These are phyloP conservation scores for Myanophis thanlyinensis DNA, from an alignment of 2,113 vertebrate species.

Conservation along the genomic window DNA sequence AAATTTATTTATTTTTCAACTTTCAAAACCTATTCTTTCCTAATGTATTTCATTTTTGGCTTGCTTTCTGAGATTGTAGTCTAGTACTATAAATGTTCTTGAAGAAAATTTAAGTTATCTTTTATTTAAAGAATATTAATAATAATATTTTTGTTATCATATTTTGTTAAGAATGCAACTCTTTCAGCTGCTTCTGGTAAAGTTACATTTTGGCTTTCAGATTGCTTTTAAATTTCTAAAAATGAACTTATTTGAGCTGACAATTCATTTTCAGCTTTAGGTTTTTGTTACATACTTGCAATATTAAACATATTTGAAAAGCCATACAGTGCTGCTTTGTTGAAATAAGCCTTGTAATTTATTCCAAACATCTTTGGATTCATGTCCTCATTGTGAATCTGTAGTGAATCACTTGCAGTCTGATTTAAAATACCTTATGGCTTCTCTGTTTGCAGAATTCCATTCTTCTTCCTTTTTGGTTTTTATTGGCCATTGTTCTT, in stretches of 20 bases:
- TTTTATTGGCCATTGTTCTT: not conserved
- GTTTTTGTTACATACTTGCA: not conserved
- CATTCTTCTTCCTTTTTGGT: not conserved
- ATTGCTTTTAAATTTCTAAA: not conserved
- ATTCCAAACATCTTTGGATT: not conserved
- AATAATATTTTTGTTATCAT: not conserved
- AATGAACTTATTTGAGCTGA: not conserved
- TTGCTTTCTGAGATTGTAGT: not conserved
- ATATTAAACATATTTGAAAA: not conserved
- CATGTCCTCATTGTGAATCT: not conserved
- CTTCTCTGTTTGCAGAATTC: not conserved
- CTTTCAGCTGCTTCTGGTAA: not conserved
- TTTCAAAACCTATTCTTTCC: not conserved
- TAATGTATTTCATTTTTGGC: not conserved
- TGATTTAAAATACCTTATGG: not conserved
- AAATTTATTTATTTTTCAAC: not conserved
- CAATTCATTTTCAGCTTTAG: not conserved
- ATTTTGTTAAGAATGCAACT: not conserved
- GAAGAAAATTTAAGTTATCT: not conserved
- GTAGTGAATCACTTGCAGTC: not conserved
- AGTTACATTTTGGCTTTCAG: not conserved
- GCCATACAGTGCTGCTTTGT: not conserved
- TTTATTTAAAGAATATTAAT: not conserved
- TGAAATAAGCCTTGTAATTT: not conserved
- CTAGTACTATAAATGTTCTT: not conserved